phyloP scores from a whole-genome alignment of 1,140 invertebrate species.

The Oreohelix idahoensis region DNA sequence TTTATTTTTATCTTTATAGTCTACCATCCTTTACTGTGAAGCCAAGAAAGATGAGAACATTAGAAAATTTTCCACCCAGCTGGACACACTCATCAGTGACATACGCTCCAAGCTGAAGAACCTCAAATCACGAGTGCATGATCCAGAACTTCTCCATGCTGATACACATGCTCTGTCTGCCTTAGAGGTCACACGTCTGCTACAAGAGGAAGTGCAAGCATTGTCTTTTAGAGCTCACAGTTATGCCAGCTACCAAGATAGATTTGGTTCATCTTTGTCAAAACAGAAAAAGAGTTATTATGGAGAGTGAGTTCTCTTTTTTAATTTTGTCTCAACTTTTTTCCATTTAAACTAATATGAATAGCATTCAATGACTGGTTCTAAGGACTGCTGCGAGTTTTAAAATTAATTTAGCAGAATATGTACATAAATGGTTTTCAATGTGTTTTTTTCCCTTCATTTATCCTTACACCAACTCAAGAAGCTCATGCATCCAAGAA shows the following conservation, averaged over 20 bases:
- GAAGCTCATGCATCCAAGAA: too few species aligned
- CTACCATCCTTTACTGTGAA: constrained; percentile 70
- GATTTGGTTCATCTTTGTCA: constrained; percentile 69
- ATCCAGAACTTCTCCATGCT: constrained; percentile 66
- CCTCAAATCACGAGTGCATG: constrained; percentile 65
- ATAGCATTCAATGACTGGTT: too few species aligned
- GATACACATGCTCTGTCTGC: constrained; percentile 68
- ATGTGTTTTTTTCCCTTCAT: too few species aligned
- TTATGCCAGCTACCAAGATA: constrained; percentile 71
- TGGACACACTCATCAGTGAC: constrained; percentile 66
- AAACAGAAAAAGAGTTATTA: constrained; percentile 61
- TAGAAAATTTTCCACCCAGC: constrained; percentile 69
- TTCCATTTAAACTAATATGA: too few species aligned
- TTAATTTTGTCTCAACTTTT: too few species aligned
- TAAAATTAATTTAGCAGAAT: too few species aligned
- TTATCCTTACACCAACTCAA: too few species aligned
- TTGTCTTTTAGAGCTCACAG: constrained; percentile 65
- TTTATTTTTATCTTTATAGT: constrained; percentile 53
- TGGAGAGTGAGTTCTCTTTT: constrained; percentile 57
- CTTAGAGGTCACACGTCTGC: constrained; percentile 64
- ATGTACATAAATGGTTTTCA: too few species aligned
- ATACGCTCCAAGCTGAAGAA: constrained; percentile 66
- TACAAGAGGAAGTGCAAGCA: constrained; percentile 67
- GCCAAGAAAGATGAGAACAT: constrained; percentile 74
- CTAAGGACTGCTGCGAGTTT: too few species aligned